phyloP scores from a whole-genome alignment of 2,797 vertebrate genomes.

The Salmo trutta region DNA sequence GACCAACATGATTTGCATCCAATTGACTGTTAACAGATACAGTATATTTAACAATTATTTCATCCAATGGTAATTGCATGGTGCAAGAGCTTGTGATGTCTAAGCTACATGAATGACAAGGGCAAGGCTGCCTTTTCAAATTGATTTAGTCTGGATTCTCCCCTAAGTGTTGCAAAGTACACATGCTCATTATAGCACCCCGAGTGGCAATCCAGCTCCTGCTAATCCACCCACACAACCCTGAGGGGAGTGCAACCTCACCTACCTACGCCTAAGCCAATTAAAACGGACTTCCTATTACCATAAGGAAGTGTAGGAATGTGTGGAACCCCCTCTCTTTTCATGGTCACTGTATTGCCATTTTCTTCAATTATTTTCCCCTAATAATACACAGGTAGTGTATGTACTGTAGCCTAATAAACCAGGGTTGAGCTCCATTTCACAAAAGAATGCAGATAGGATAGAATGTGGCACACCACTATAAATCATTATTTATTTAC shows the following conservation, averaged over 20 bases:
- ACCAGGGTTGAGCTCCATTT: background rate
- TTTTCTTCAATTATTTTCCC: background rate
- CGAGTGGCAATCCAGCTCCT: background rate
- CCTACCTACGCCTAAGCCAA: background rate
- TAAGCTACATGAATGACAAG: background rate
- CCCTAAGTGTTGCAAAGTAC: background rate
- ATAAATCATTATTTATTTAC: too few relatives aligned
- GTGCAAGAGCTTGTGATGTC: background rate
- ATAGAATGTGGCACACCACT: too few relatives aligned
- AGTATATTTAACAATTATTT: background rate
- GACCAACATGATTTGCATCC: too few relatives aligned
- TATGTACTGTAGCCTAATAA: background rate
- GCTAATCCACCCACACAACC: background rate
- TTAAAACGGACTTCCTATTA: background rate
- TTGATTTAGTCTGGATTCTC: background rate
- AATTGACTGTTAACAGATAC: background rate
- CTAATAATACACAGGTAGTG: background rate
- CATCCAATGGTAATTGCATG: conserved; percentile 37
- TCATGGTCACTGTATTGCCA: background rate
- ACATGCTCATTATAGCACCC: background rate
- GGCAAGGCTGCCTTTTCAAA: background rate
- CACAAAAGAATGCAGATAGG: too few relatives aligned
- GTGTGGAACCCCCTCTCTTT: background rate
- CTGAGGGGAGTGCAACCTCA: background rate
- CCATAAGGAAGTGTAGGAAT: background rate